Base-by-base conservation (phyloP, 2,113 vertebrate genomes). In the Salvator merianae region DNA sequence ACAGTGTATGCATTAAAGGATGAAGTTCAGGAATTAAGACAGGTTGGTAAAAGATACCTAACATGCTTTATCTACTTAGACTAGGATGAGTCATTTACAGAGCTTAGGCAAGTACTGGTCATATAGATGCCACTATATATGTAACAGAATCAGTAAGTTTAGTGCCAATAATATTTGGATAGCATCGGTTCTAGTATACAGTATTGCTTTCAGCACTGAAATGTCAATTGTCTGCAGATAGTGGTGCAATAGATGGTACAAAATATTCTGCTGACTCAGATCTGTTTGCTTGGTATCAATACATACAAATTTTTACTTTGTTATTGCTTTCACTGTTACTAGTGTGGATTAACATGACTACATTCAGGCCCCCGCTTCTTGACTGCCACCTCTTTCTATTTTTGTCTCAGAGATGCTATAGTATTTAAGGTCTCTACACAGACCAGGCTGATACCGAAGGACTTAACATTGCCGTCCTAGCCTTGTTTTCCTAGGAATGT, bases 1-100 rank as follows among this genome's bases (percentile, higher is more conserved):
- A 98, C 98, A 12, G 98, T 99, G 47, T 99, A 99, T 53, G 98
- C 97, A 18, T 92, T 99, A 77, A 97, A 97, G 94, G 98, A 98
- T 76, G 98, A 99, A 93, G 97, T 99, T 53, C 98, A 98, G 84
- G 98, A 98, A 90, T 94, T 99, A 87, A 97, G 98, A 94, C 98
- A 98, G 97, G 98, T 99, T 88, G 38, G 94, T 93, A 88, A 70
- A 84, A 90, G 14, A 73, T 86, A 24, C 26, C 4, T 82, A 74
- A 38, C 59, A 38, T 68, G 16, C 59, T 74, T 74, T 59, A 79
- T 16, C 7, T 85, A 36, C 7, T 13, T 16, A 2, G 2, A 55
- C 72, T 84, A 32, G 82, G 80, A 78, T 66, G 38, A 66, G 53
- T 77, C n/a, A 38, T 88, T 83, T 5, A 28, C 4, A 62, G 30